Percentiles rank a stretch among this genome's conserved stretches.
phyloP scores from a whole-genome alignment of 2,797 vertebrate genomes.

The Spinus olivaceus region DNA sequence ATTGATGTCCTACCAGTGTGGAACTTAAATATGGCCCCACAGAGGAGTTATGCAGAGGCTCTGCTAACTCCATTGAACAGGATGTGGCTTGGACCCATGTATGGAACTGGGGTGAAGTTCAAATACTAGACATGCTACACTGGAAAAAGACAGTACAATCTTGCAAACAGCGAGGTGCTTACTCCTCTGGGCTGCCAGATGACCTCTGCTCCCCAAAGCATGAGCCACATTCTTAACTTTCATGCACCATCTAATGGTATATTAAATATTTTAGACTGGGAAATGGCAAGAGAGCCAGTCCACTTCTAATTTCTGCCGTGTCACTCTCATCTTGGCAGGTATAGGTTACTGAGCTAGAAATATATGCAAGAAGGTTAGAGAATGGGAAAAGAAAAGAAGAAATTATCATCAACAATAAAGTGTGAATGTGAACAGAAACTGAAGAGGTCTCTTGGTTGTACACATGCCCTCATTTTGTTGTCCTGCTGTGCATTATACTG shows the following conservation, averaged over 20 bases:
- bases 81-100: constrained; percentile 44
- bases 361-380: not conserved
- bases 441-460: not conserved
- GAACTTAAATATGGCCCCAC: constrained; percentile 29
- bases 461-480: not conserved
- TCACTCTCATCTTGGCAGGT: not conserved
- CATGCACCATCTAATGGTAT: not conserved
- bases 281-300: not conserved
- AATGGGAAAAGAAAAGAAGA: not conserved
- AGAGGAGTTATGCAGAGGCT: constrained; percentile 11
- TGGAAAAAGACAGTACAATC: not conserved
- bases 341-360: not conserved
- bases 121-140: not conserved
- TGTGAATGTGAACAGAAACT: not conserved
- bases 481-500: not conserved
- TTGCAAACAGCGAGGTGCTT: not conserved
- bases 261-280: not conserved
- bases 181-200: not conserved
- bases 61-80: constrained; percentile 8
- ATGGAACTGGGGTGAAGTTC: not conserved
- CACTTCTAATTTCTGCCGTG: not conserved
- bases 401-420: not conserved
- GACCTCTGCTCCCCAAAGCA: not conserved
- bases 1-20: not conserved
- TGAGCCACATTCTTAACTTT: not conserved